These are phyloP conservation scores for Watsonalla cultraria DNA, from an alignment of 2,888 invertebrate genomes.

Conservation along the genomic window DNA sequence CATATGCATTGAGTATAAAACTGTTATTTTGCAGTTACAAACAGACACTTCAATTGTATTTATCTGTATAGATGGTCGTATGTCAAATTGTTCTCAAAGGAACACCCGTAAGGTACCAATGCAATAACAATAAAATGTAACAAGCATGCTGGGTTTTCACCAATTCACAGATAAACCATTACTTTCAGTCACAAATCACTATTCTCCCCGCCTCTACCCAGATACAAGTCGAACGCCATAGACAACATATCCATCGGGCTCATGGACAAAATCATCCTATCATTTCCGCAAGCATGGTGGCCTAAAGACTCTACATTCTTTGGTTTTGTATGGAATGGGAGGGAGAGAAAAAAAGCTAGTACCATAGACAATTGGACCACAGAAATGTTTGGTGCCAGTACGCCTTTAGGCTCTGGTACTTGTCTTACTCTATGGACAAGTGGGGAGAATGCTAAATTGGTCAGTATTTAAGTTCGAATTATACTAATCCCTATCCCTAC, in stretches of 20 bases:
- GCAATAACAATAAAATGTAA: no score
- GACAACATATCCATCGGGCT: slow-evolving; percentile 81
- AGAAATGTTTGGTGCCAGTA: slow-evolving; percentile 23
- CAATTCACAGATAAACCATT: neutral
- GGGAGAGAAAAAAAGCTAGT: slow-evolving; percentile 21
- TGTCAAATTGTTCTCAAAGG: no score
- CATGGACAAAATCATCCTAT: slow-evolving; percentile 83
- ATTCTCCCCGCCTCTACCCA: slow-evolving; percentile 79
- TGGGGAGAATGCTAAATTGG: slow-evolving; percentile 35
- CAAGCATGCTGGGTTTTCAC: no score
- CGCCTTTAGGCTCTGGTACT: slow-evolving; percentile 28
- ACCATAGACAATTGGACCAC: slow-evolving; percentile 36
- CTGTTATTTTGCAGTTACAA: no score
- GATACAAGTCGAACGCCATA: slow-evolving; percentile 75
- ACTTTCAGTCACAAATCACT: slow-evolving; percentile 53
- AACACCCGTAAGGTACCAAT: no score
- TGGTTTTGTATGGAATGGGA: slow-evolving; percentile 37
- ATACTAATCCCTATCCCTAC: no score
- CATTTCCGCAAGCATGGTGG: slow-evolving; percentile 83
- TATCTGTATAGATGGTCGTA: no score
- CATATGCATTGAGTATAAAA: no score
- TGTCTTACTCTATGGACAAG: slow-evolving; percentile 41
- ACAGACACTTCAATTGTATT: no score
- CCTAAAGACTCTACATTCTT: slow-evolving; percentile 38
- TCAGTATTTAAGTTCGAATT: slow-evolving; percentile 12